Percentiles rank a stretch among this genome's conserved stretches.
phyloP scores from a whole-genome alignment of 2,797 vertebrate species.

The Alectoris magna region DNA sequence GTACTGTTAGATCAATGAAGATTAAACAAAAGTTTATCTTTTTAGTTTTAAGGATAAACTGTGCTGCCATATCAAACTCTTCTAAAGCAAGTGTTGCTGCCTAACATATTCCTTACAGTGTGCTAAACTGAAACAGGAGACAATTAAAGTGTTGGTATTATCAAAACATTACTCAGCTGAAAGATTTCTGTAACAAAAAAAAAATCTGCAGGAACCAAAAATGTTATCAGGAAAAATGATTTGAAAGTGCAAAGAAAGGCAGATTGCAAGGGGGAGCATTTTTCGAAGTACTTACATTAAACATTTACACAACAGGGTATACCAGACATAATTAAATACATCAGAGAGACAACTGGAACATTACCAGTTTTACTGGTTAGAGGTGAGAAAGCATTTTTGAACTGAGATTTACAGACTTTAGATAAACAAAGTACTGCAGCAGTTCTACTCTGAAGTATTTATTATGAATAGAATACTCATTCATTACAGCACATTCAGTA shows the following conservation, averaged over 20 bases:
- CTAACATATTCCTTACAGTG: background rate
- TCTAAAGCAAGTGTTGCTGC: background rate
- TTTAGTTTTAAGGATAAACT: background rate
- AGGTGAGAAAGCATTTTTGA: background rate
- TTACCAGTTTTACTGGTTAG: background rate
- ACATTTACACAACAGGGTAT: background rate
- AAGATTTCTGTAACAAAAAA: background rate
- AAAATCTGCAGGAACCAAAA: background rate
- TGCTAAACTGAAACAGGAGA: background rate
- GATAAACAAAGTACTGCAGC: background rate
- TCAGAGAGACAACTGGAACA: background rate
- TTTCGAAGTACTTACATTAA: background rate
- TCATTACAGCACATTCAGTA: background rate
- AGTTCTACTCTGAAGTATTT: background rate
- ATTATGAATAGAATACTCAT: background rate
- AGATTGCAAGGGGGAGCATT: background rate
- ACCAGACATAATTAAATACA: background rate
- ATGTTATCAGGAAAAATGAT: background rate
- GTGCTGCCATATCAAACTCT: background rate
- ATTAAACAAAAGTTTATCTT: background rate
- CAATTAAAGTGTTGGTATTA: background rate
- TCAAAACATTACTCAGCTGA: background rate
- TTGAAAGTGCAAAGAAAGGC: background rate
- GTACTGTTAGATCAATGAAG: background rate
- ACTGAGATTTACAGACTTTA: background rate